Conservation (phyloP, 2,888 invertebrate genomes). For the Loripinus fragilis region DNA sequence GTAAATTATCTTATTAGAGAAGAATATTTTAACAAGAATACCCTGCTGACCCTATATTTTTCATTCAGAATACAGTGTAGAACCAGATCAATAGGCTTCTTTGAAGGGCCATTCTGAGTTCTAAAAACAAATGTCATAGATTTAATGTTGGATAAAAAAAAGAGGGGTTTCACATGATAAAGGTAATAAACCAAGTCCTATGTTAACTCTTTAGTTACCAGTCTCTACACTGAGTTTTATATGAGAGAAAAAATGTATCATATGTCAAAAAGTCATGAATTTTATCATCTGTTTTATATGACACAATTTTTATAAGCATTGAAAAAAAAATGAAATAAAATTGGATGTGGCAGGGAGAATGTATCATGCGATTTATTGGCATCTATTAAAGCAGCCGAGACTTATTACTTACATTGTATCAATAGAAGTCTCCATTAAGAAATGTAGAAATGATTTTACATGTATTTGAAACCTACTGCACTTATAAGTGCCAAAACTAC, state of each 20-base stretch:
- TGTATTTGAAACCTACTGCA: not conserved
- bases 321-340: not conserved
- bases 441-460: not conserved
- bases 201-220: too few relatives aligned
- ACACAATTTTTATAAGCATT: not conserved
- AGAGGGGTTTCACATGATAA: not conserved
- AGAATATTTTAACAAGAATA: too few relatives aligned
- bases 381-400: too few relatives aligned
- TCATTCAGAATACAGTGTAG: too few relatives aligned
- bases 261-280: not conserved
- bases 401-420: too few relatives aligned
- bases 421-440: too few relatives aligned
- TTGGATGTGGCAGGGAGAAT: not conserved
- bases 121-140: too few relatives aligned
- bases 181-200: not conserved
- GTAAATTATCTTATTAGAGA: too few relatives aligned
- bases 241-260: not conserved
- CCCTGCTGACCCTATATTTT: too few relatives aligned
- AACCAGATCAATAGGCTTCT: too few relatives aligned
- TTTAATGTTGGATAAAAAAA: too few relatives aligned
- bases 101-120: too few relatives aligned
- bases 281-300: constrained; percentile 10
- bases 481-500: not conserved
- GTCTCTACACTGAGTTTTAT: not conserved
- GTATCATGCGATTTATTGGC: not conserved